Percentiles rank a stretch among this genome's conserved stretches.
These are phyloP conservation scores for Ariopsis seemanni DNA, from an alignment of 2,113 vertebrate species.

Conservation along the genomic window DNA sequence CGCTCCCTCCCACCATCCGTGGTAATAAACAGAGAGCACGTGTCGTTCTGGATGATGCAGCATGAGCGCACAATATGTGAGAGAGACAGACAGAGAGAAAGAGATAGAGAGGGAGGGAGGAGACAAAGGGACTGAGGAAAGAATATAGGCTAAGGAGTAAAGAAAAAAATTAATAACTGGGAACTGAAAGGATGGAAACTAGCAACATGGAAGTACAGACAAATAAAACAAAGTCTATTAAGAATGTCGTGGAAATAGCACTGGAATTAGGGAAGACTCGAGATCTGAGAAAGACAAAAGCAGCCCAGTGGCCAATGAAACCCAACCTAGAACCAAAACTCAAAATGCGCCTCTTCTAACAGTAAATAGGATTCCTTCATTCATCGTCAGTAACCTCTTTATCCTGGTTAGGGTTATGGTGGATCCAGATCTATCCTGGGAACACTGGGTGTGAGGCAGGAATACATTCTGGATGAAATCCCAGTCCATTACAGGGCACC, in stretches of 20 bases:
- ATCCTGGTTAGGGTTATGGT: background rate
- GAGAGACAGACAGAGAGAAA: slow-evolving; percentile 41
- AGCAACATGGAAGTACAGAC: background rate
- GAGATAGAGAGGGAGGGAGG: background rate
- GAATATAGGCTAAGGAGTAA: background rate
- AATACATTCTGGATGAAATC: background rate
- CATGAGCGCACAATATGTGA: slow-evolving; percentile 41
- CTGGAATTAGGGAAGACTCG: background rate
- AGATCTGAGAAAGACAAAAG: background rate
- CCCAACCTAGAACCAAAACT: background rate
- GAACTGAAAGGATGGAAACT: background rate
- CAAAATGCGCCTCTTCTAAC: background rate
- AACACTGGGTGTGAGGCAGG: background rate
- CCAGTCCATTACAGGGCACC: background rate
- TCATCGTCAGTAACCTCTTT: background rate
- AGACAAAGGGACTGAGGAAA: background rate
- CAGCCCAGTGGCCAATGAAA: background rate
- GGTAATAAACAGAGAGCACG: slow-evolving; percentile 78
- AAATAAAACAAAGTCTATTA: background rate
- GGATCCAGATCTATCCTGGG: background rate
- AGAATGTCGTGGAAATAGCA: background rate
- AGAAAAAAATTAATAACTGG: background rate
- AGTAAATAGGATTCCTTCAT: background rate
- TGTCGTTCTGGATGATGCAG: slow-evolving; percentile 72
- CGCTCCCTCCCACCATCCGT: slow-evolving; percentile 35